Evolutionary conservation across 2,888 invertebrate genomes (phyloP), one percentile per base, ranked within the genome.

Genomic region (Altica lythri): DNA sequence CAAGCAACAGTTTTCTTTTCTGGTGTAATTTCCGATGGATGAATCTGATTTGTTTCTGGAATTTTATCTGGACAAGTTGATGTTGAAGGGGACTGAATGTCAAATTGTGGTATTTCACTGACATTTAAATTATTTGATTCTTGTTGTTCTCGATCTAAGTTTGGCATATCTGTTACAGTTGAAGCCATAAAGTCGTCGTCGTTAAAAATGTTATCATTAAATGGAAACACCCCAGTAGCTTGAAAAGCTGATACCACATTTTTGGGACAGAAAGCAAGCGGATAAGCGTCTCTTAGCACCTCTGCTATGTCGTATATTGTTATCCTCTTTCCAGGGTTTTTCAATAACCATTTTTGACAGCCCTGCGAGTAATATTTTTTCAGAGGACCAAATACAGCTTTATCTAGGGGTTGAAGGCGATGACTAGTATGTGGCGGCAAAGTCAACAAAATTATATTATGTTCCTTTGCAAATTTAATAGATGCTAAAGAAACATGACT

Each of bases 231-330:
- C n/a, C n/a, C n/a, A n/a, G n/a, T n/a, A n/a, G n/a, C n/a, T n/a
- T n/a, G n/a, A n/a, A n/a, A n/a, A n/a, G n/a, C n/a, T n/a, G n/a
- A n/a, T n/a, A n/a, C n/a, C n/a, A n/a, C n/a, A n/a, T n/a, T n/a
- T n/a, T n/a, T n/a, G n/a, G n/a, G n/a, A n/a, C n/a, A n/a, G 30
- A 30, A 30, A 30, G 30, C 4, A 30, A 52, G 37, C 10, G 55
- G 47, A 25, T 42, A 53, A 17, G 52, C 45, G 9, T 52, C 29
- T 8, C 38, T 18, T 9, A 56, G 13, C 8, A 59, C 30, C 25
- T 47, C 38, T 19, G 55, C 50, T 8, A 55, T 52, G 22, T 60
- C 57, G 35, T 57, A 55, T 10, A 59, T 59, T 12, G 53, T 45
- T 19, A 59, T 56, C n/a, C 34, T 16, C 27, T 48, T 52, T 6